Percentiles rank a stretch among this genome's conserved stretches.
Evolutionary conservation across 2,888 invertebrate genomes (phyloP).

Genomic region (Caradrina clavipalpis): DNA sequence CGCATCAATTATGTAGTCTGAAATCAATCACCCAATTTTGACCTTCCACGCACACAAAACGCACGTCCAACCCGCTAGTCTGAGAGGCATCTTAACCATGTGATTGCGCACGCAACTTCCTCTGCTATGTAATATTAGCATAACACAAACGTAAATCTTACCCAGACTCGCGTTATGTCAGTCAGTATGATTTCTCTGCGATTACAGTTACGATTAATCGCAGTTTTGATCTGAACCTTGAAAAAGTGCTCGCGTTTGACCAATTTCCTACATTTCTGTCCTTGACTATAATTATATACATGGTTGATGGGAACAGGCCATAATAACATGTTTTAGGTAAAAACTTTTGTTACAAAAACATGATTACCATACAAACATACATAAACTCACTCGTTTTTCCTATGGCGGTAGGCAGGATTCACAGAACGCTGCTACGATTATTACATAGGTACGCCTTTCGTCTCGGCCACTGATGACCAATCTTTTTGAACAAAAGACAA

Average conservation of each 20-base stretch:
- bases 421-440: no score
- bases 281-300: constrained; percentile 33
- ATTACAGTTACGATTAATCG: constrained; percentile 18
- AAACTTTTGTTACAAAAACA: constrained; percentile 23
- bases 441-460: no score
- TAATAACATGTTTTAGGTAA: constrained; percentile 19
- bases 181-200: constrained; percentile 26
- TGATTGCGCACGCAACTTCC: constrained; percentile 44
- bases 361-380: neutral
- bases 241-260: constrained; percentile 11
- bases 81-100: constrained; percentile 14
- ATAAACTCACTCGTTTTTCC: no score
- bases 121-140: constrained; percentile 43
- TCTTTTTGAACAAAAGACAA: constrained; percentile 17
- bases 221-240: constrained; percentile 4
- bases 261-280: constrained; percentile 31
- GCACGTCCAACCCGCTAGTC: constrained; percentile 1
- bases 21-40: no score
- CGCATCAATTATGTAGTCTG: no score
- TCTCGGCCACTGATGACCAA: neutral
- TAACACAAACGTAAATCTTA: constrained; percentile 38
- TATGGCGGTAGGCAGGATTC: no score
- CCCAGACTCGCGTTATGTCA: constrained; percentile 23
- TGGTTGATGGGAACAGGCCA: constrained; percentile 6
- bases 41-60: neutral